phyloP scores from a whole-genome alignment of 2,113 vertebrate genomes.

The Ailuropoda melanoleuca region DNA sequence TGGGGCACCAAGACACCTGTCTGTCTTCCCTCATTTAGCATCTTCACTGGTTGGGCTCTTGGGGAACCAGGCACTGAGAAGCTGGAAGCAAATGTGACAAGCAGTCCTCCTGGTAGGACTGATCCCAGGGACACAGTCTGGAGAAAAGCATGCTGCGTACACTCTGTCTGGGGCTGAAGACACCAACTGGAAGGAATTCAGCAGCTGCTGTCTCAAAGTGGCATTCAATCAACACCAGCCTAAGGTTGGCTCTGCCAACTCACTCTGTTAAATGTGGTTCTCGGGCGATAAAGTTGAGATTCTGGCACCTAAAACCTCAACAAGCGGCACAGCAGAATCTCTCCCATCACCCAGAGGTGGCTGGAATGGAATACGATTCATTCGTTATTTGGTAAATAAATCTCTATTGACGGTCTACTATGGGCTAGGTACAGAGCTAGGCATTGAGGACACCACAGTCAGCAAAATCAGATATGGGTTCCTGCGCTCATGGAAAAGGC shows the following conservation, averaged over 20 bases:
- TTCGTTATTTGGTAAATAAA: not conserved
- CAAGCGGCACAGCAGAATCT: not conserved
- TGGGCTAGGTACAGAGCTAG: not conserved
- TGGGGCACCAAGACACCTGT: fast-evolving
- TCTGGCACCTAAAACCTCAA: not conserved
- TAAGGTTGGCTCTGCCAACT: not conserved
- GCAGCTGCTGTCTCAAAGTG: not conserved
- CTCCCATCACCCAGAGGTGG: not conserved
- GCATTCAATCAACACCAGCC: constrained; percentile 5
- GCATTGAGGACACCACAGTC: not conserved
- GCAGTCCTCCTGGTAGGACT: not conserved
- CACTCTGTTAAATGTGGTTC: not conserved
- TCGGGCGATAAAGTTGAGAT: not conserved
- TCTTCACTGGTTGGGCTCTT: not conserved
- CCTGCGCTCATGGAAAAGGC: not conserved
- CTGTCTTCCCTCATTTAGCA: not conserved
- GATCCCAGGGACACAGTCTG: not conserved
- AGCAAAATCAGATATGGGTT: not conserved
- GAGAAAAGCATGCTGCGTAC: not conserved
- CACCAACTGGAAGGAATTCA: not conserved
- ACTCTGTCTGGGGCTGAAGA: constrained; percentile 47
- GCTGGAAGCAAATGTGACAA: not conserved
- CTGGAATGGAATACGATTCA: not conserved
- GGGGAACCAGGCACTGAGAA: not conserved
- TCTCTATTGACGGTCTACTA: not conserved